A percentile compares a stretch with the other conserved stretches of the same genome.
These are phyloP conservation scores for Dryococelus australis DNA, from an alignment of 2,888 invertebrate genomes.

Conservation along the genomic window DNA sequence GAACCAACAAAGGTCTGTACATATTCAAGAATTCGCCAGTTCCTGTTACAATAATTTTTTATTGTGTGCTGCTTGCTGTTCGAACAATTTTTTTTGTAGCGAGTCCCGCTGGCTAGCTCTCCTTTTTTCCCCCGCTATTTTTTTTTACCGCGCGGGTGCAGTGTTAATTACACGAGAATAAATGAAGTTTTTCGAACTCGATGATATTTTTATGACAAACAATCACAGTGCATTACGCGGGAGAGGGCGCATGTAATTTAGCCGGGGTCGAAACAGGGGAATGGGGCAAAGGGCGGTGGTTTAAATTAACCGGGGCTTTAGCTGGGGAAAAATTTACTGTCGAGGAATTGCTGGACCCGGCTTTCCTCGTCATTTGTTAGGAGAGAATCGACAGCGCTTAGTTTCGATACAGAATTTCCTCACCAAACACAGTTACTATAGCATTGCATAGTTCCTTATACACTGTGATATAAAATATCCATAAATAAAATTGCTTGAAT, in stretches of 20 bases:
- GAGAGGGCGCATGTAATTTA: conserved; percentile 16
- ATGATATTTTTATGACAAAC: conserved; percentile 16
- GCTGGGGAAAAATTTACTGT: not conserved
- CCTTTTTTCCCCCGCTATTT: not conserved
- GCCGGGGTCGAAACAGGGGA: not conserved
- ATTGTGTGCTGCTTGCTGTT: no score
- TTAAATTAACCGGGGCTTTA: not conserved
- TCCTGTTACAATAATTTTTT: no score
- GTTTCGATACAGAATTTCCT: no score
- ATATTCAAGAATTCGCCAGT: no score
- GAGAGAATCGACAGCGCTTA: not conserved
- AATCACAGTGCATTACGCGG: not conserved
- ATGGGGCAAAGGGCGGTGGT: not conserved
- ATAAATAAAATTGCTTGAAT: no score
- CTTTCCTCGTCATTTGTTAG: not conserved
- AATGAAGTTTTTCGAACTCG: not conserved
- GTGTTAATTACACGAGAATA: conserved; percentile 16
- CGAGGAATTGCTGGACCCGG: not conserved
- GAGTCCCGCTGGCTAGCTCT: not conserved
- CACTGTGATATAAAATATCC: no score
- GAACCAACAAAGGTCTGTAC: no score
- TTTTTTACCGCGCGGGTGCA: not conserved
- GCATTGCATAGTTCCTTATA: no score
- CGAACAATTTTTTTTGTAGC: not conserved
- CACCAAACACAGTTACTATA: no score